Conservation (phyloP, 2,888 invertebrate species). For the Nineta flava region DNA sequence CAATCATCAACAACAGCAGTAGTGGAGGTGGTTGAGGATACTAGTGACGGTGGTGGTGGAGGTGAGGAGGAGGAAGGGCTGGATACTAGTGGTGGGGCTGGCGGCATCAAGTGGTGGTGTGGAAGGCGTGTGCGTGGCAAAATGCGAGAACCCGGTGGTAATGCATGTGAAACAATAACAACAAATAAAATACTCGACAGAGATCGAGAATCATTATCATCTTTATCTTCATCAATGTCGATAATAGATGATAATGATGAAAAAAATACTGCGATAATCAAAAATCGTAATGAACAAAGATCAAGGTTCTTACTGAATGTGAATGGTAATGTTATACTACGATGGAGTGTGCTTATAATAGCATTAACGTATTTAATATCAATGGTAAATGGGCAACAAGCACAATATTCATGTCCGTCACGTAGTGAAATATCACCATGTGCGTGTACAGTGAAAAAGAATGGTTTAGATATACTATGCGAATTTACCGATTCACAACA, state of each 20-base stretch:
- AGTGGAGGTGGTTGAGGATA: not conserved
- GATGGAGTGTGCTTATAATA: constrained; percentile 23
- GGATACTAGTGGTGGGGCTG: not conserved
- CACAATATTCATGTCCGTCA: constrained; percentile 56
- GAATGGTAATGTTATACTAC: constrained; percentile 14
- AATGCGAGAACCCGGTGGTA: not conserved
- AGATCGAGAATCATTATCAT: too few species aligned
- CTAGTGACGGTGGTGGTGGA: not conserved
- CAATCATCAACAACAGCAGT: not conserved
- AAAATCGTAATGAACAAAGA: not conserved
- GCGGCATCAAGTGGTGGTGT: too few species aligned
- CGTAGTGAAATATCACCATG: constrained; percentile 63
- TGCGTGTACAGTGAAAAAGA: constrained; percentile 71
- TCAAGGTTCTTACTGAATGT: too few species aligned
- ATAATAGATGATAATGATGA: not conserved
- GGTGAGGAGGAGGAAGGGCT: not conserved
- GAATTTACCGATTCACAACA: constrained; percentile 70
- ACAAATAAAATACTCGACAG: too few species aligned
- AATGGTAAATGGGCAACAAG: constrained; percentile 17
- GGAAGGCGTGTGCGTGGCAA: not conserved
- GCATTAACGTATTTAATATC: constrained; percentile 19
- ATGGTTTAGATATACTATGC: constrained; percentile 76
- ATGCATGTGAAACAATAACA: too few species aligned
- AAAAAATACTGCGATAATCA: not conserved
- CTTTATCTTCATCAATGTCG: too few species aligned